Evolutionary conservation across 2,113 vertebrate genomes (phyloP).

Genomic region (Puntigrus tetrazona): DNA sequence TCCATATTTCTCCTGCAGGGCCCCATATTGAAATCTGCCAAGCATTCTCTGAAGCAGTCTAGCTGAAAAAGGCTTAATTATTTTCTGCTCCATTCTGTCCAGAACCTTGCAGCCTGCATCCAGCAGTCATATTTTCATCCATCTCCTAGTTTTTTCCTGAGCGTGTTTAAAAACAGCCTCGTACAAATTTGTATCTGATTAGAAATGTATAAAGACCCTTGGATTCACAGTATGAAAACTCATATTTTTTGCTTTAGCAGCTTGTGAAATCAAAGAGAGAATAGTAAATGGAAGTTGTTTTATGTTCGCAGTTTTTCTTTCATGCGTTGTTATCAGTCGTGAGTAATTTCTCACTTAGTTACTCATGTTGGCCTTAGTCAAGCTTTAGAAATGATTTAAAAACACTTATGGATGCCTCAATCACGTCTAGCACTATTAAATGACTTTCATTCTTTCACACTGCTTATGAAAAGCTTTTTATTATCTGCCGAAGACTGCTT

Average conservation of each 20-base stretch:
- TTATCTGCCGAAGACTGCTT: background rate
- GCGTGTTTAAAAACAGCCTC: conserved; percentile 1
- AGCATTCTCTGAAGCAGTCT: conserved; percentile 52
- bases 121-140: conserved; percentile 25
- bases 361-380: background rate
- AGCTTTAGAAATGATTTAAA: background rate
- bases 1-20: conserved; percentile 56
- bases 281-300: background rate
- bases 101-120: conserved; percentile 35
- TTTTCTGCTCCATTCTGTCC: conserved; percentile 53
- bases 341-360: background rate
- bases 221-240: background rate
- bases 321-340: background rate
- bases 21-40: conserved; percentile 50
- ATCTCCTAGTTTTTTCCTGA: conserved; percentile 1
- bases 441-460: background rate
- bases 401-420: background rate
- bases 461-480: background rate
- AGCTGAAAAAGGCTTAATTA: conserved; percentile 54
- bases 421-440: background rate
- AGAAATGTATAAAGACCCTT: background rate
- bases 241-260: background rate
- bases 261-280: background rate
- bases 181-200: background rate
- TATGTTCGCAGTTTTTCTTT: background rate